These are phyloP conservation scores for Nansenia antarctica DNA, from an alignment of 2,113 vertebrate genomes.

Conservation along the genomic window DNA sequence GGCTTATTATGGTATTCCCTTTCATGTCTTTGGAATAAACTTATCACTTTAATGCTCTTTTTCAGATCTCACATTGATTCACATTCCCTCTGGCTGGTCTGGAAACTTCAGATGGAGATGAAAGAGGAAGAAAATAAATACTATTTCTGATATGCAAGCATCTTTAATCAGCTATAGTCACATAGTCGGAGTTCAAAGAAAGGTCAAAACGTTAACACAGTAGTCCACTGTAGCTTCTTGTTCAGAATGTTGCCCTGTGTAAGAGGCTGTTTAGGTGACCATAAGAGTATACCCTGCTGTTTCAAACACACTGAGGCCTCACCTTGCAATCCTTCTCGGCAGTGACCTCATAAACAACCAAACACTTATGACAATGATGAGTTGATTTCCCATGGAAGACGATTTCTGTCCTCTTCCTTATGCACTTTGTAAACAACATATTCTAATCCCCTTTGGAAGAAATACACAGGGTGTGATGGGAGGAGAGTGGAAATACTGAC, in stretches of 20 bases:
- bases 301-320: background rate
- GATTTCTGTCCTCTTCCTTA: background rate
- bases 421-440: background rate
- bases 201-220: conserved; percentile 55
- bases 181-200: conserved; percentile 64
- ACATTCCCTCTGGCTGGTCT: conserved; percentile 64
- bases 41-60: conserved; percentile 71
- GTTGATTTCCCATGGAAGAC: background rate
- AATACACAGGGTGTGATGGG: background rate
- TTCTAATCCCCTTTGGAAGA: no score
- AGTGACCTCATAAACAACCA: background rate
- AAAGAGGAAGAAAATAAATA: conserved; percentile 65
- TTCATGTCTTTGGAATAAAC: conserved; percentile 77
- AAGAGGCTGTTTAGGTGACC: background rate
- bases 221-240: conserved; percentile 13
- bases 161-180: conserved; percentile 65
- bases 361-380: background rate
- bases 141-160: conserved; percentile 62
- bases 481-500: background rate
- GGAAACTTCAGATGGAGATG: conserved; percentile 74
- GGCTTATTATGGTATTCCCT: conserved; percentile 75
- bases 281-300: background rate
- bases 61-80: conserved; percentile 71
- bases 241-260: background rate
- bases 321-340: background rate